These are phyloP conservation scores for Mimachlamys varia DNA, from an alignment of 2,888 invertebrate species.

Conservation along the genomic window DNA sequence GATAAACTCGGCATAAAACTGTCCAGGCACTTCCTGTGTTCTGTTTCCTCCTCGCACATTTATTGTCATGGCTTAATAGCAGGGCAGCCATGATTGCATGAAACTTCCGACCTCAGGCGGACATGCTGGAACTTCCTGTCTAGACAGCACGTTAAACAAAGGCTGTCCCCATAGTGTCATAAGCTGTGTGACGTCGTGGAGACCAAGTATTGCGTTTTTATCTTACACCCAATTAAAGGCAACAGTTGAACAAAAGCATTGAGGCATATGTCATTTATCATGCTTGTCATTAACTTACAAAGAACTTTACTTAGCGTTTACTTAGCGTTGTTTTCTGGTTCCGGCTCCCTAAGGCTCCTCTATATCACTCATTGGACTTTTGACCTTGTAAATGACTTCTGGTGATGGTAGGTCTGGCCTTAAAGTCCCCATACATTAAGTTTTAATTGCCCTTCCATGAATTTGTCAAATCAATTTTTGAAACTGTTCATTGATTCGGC, in stretches of 20 bases:
- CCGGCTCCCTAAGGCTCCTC: too few species aligned
- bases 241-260: not conserved
- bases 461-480: too few species aligned
- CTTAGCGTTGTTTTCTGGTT: too few species aligned
- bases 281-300: too few species aligned
- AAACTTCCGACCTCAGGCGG: not conserved
- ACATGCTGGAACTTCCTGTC: slow-evolving; percentile 8
- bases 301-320: too few species aligned
- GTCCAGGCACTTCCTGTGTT: not conserved
- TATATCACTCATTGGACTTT: too few species aligned
- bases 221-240: not conserved
- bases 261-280: too few species aligned
- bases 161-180: not conserved
- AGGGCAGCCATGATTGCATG: not conserved
- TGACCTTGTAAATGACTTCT: too few species aligned
- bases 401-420: too few species aligned
- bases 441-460: too few species aligned
- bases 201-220: not conserved
- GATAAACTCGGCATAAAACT: not conserved
- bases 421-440: too few species aligned
- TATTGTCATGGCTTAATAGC: not conserved
- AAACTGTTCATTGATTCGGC: too few species aligned
- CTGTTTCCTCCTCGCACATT: not conserved
- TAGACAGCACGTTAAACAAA: not conserved
- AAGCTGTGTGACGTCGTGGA: not conserved